Percentiles rank a stretch among this genome's conserved stretches.
Evolutionary conservation across 1,140 invertebrate genomes (phyloP).

Genomic region (Macrocentrus cingulum): DNA sequence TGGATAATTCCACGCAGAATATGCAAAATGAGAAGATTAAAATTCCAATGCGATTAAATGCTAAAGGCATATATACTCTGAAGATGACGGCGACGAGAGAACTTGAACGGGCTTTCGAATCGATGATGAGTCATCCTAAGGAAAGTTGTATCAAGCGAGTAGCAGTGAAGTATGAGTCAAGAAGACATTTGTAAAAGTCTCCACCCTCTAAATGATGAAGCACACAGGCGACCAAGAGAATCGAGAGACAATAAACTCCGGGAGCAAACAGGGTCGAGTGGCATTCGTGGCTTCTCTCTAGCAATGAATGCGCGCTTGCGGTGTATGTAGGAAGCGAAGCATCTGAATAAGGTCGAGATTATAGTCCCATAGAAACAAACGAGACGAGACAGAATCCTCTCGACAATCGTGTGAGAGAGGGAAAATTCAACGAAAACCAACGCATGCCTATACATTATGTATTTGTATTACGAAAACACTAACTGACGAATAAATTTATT

Average conservation of each 20-base stretch:
- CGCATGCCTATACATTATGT: conserved; percentile 29
- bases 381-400: conserved; percentile 10
- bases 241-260: conserved; percentile 23
- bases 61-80: too few species aligned
- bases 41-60: too few species aligned
- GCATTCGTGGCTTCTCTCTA: conserved; percentile 20
- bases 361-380: conserved; percentile 17
- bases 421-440: conserved; percentile 19
- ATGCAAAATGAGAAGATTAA: too few species aligned
- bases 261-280: conserved; percentile 29
- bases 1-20: too few species aligned
- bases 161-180: neutral
- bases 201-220: conserved; percentile 2
- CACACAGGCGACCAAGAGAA: conserved; percentile 16
- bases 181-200: conserved; percentile 1
- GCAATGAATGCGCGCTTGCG: conserved; percentile 4
- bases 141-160: neutral
- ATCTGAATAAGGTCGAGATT: conserved; percentile 32
- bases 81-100: too few species aligned
- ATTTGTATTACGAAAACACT: conserved; percentile 14
- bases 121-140: neutral
- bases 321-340: conserved; percentile 21
- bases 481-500: conserved; percentile 28
- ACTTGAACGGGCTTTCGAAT: too few species aligned
- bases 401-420: conserved; percentile 2